Conservation (phyloP, 2,888 invertebrate species). For the Zaprionus lineosus region DNA sequence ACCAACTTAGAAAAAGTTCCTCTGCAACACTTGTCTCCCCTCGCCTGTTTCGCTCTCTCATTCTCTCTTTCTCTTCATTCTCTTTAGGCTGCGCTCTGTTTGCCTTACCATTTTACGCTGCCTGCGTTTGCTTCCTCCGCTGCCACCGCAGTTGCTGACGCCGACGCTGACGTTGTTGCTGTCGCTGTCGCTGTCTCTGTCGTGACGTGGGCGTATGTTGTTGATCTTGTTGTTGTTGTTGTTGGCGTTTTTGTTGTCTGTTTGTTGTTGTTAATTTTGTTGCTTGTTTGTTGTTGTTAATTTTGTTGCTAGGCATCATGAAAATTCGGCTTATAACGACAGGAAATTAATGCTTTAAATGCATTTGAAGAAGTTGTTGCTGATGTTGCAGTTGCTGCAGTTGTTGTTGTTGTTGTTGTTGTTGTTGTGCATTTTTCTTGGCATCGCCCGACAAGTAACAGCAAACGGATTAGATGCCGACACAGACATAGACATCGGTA, state of each 20-base stretch:
- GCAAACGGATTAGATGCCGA: slow-evolving; percentile 11
- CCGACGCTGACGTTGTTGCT: slow-evolving; percentile 2
- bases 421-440: not conserved
- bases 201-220: slow-evolving; percentile 17
- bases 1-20: slow-evolving; percentile 41
- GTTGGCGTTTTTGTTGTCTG: slow-evolving; percentile 30
- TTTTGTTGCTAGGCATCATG: slow-evolving; percentile 39
- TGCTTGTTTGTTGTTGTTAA: slow-evolving; percentile 25
- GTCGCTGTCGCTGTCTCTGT: slow-evolving; percentile 9
- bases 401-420: not conserved
- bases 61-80: not conserved
- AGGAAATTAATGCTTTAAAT: slow-evolving; percentile 71
- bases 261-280: slow-evolving; percentile 31
- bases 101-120: slow-evolving; percentile 28
- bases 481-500: not conserved
- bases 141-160: slow-evolving; percentile 2
- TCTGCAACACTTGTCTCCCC: slow-evolving; percentile 6
- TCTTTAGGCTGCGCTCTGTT: slow-evolving; percentile 22
- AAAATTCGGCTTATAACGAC: slow-evolving; percentile 52
- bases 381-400: not conserved
- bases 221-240: slow-evolving; percentile 28
- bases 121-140: slow-evolving; percentile 21
- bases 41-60: not conserved
- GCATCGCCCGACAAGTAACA: not conserved
- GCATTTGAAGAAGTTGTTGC: slow-evolving; percentile 12